These are phyloP conservation scores for Spheniscus mendiculus DNA, from an alignment of 2,113 vertebrate species.

Conservation along the genomic window DNA sequence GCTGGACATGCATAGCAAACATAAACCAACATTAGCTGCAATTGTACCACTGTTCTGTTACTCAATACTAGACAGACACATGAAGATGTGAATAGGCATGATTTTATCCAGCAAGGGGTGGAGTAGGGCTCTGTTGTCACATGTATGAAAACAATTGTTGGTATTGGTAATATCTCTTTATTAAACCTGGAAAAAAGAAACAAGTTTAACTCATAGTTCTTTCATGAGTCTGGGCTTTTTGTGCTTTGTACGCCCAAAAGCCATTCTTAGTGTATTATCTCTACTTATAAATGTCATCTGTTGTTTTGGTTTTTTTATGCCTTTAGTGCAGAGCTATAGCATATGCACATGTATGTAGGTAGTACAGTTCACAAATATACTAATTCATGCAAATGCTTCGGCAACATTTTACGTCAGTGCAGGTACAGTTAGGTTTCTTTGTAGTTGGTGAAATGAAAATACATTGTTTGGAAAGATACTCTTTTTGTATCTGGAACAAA, in stretches of 20 bases:
- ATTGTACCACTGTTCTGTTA: not conserved
- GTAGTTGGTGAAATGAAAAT: not conserved
- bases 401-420: not conserved
- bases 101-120: not conserved
- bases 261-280: not conserved
- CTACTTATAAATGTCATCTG: not conserved
- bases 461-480: not conserved
- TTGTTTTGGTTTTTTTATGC: not conserved
- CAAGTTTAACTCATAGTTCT: not conserved
- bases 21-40: not conserved
- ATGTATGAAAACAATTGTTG: not conserved
- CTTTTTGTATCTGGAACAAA: not conserved
- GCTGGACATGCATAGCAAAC: not conserved
- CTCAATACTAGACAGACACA: not conserved
- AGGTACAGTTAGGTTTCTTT: not conserved
- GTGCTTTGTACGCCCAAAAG: not conserved
- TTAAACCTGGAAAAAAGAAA: not conserved
- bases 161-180: not conserved
- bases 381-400: not conserved
- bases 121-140: not conserved
- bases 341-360: fast-evolving
- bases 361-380: not conserved
- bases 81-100: not conserved
- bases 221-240: not conserved
- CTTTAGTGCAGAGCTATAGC: not conserved